Conservation (phyloP, 2,113 vertebrate species). For the Eonycteris spelaea region DNA sequence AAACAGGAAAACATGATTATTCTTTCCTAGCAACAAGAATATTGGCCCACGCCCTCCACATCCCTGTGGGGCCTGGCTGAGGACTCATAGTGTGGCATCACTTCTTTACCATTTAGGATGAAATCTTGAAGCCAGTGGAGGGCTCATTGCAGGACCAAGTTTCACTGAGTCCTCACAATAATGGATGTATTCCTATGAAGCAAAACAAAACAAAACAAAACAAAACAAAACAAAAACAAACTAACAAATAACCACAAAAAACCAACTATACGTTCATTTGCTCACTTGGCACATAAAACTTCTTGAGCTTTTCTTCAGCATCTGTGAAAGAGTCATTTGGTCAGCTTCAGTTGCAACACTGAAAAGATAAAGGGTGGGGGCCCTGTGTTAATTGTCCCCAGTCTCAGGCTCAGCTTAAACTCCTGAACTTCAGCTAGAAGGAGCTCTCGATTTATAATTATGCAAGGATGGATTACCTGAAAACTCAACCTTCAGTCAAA, state of each 20-base stretch:
- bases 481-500: constrained; percentile 87
- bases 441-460: constrained; percentile 88
- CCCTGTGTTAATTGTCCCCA: neutral
- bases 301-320: neutral
- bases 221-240: no score
- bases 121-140: neutral
- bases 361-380: neutral
- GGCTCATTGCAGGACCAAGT: neutral
- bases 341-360: neutral
- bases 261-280: neutral
- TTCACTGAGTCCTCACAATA: neutral
- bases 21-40: neutral
- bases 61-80: fast-evolving
- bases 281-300: neutral
- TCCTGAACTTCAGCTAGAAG: constrained; percentile 69
- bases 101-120: neutral
- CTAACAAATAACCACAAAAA: no score
- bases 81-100: neutral
- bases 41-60: fast-evolving
- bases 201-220: no score
- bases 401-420: constrained; percentile 70
- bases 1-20: neutral
- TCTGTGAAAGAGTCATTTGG: neutral
- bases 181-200: fast-evolving
- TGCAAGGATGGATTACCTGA: constrained; percentile 93